phyloP scores from a whole-genome alignment of 2,113 vertebrate genomes.

The Ceyx cyanopectus region DNA sequence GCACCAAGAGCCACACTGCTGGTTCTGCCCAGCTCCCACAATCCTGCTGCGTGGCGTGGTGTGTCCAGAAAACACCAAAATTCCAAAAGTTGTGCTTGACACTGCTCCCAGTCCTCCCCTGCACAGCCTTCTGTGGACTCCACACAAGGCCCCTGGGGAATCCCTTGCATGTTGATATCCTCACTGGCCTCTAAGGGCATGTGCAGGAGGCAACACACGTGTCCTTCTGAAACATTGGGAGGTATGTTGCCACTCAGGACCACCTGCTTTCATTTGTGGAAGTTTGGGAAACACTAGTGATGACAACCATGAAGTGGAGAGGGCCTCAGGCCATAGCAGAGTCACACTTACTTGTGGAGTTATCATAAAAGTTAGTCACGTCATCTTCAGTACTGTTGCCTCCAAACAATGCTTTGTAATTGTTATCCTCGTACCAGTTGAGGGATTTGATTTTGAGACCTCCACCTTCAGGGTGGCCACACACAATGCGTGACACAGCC shows the following conservation, averaged over 20 bases:
- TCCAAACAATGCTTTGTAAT: slow-evolving; percentile 96
- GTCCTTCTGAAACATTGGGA: background rate
- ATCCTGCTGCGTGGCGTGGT: fast-evolving
- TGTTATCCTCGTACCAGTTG: slow-evolving; percentile 98
- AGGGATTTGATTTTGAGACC: slow-evolving; percentile 98
- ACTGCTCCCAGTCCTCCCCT: background rate
- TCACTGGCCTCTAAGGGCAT: background rate
- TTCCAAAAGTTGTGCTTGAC: background rate
- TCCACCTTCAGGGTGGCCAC: slow-evolving; percentile 94
- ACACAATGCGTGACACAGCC: slow-evolving; percentile 94
- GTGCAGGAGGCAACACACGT: fast-evolving
- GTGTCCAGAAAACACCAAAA: background rate
- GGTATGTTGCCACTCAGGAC: background rate
- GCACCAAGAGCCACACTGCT: background rate
- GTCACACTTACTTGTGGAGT: slow-evolving; percentile 81
- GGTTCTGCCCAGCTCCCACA: background rate
- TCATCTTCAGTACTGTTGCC: slow-evolving; percentile 81
- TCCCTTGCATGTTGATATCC: background rate
- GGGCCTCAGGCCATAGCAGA: background rate
- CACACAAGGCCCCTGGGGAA: background rate
- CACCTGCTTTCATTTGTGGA: background rate
- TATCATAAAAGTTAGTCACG: slow-evolving; percentile 77
- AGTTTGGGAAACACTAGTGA: background rate
- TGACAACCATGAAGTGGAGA: background rate
- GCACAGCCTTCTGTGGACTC: background rate